Evolutionary conservation across 2,113 vertebrate species (phyloP).

Genomic region (Psittacus erithacus): DNA sequence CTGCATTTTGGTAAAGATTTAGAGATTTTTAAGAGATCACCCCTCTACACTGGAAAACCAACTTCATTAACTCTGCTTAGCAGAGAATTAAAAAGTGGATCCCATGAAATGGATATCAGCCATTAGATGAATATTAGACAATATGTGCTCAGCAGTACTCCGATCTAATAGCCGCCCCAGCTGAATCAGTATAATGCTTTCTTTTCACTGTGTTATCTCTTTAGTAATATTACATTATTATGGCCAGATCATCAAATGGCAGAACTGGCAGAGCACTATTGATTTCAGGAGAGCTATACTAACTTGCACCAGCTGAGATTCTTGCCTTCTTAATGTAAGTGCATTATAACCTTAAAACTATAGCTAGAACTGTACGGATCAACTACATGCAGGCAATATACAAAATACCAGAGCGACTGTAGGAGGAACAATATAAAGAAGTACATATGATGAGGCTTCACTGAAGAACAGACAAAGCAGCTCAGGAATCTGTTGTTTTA

Average conservation of each 20-base stretch:
- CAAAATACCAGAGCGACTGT: neutral
- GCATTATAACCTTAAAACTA: neutral
- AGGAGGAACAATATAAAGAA: neutral
- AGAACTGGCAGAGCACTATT: conserved; percentile 12
- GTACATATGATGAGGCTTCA: neutral
- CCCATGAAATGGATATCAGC: conserved; percentile 30
- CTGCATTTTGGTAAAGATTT: neutral
- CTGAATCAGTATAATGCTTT: conserved; percentile 34
- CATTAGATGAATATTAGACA: conserved; percentile 53
- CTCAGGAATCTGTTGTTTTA: neutral
- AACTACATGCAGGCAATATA: neutral
- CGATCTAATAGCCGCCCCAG: conserved; percentile 31
- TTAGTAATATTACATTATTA: conserved; percentile 31
- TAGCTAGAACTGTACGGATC: neutral
- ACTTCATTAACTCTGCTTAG: neutral
- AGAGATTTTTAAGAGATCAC: neutral
- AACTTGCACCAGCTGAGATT: neutral
- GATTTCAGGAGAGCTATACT: conserved; percentile 30
- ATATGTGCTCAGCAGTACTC: conserved; percentile 55
- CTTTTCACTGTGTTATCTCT: conserved; percentile 39
- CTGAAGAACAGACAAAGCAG: neutral
- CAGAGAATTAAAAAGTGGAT: neutral
- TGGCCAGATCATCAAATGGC: conserved; percentile 43
- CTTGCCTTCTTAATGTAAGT: neutral
- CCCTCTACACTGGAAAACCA: neutral